A percentile compares a stretch with the other conserved stretches of the same genome.
Conservation (phyloP, 2,888 invertebrate genomes). For the Abrostola tripartita region DNA sequence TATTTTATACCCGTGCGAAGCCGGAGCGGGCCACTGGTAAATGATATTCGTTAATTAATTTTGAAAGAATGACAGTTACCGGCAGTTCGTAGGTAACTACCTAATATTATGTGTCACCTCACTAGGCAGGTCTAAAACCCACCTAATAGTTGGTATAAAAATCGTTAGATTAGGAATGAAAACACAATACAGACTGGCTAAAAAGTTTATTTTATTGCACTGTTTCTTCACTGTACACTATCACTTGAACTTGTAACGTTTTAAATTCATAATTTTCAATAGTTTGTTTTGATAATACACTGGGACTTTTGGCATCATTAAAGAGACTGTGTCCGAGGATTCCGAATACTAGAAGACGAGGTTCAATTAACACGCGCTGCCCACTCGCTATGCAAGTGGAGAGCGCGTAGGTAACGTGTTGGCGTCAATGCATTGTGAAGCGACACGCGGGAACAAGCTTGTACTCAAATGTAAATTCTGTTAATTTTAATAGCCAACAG, state of each 20-base stretch:
- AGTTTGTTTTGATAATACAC: slow-evolving; percentile 15
- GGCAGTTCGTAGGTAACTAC: too few relatives aligned
- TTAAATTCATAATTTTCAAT: slow-evolving; percentile 15
- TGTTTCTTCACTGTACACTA: slow-evolving; percentile 29
- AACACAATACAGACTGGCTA: slow-evolving; percentile 18
- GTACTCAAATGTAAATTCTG: slow-evolving; percentile 36
- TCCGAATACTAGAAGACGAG: slow-evolving; percentile 29
- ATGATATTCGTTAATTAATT: too few relatives aligned
- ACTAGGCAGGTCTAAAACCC: too few relatives aligned
- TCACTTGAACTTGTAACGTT: slow-evolving; percentile 11
- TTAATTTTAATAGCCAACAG: slow-evolving; percentile 12
- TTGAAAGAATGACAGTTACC: too few relatives aligned
- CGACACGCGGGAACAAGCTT: slow-evolving; percentile 10
- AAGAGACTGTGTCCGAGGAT: slow-evolving; percentile 4
- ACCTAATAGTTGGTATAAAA: background rate
- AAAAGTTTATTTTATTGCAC: slow-evolving; percentile 34
- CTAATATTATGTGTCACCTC: too few relatives aligned
- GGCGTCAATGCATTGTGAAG: slow-evolving; percentile 34
- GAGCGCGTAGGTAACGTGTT: slow-evolving; percentile 36
- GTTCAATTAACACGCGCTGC: slow-evolving; percentile 31
- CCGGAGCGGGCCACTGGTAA: too few relatives aligned
- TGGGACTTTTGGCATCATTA: background rate
- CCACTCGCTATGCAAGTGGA: slow-evolving; percentile 28
- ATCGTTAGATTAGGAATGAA: background rate
- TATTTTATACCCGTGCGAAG: too few relatives aligned